phyloP scores from a whole-genome alignment of 2,113 vertebrate species.

The Phasianus colchicus region DNA sequence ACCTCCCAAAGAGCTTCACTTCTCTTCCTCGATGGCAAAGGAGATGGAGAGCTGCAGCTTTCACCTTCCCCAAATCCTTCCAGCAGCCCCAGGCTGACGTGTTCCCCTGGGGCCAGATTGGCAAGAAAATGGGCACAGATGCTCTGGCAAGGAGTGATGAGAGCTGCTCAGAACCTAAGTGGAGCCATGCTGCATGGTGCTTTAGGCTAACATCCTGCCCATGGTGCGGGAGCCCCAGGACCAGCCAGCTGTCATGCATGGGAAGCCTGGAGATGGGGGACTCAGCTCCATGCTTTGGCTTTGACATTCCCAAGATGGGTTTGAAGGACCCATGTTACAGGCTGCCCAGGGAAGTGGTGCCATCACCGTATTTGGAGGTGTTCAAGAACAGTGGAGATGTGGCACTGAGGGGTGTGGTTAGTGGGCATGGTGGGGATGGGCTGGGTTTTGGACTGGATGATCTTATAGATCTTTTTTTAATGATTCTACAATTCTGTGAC shows the following conservation, averaged over 20 bases:
- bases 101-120: not conserved
- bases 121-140: not conserved
- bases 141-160: not conserved
- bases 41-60: not conserved
- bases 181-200: not conserved
- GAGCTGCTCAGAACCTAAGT: not conserved
- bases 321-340: not conserved
- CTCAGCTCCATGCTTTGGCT: not conserved
- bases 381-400: too few species aligned
- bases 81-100: not conserved
- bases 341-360: too few species aligned
- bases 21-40: not conserved
- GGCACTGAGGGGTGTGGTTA: too few species aligned
- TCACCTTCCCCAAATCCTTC: not conserved
- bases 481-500: too few species aligned
- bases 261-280: accelerated
- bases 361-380: too few species aligned
- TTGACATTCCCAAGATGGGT: not conserved
- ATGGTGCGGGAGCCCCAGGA: not conserved
- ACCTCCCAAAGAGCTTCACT: not conserved
- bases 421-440: too few species aligned
- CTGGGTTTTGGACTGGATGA: too few species aligned
- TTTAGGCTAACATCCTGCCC: not conserved
- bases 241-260: not conserved
- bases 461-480: too few species aligned